Evolutionary conservation across 35 echinoderm and acorn worm species (phyloP), one percentile per base, ranked within the genome.

Genomic region (Lytechinus variegatus): DNA sequence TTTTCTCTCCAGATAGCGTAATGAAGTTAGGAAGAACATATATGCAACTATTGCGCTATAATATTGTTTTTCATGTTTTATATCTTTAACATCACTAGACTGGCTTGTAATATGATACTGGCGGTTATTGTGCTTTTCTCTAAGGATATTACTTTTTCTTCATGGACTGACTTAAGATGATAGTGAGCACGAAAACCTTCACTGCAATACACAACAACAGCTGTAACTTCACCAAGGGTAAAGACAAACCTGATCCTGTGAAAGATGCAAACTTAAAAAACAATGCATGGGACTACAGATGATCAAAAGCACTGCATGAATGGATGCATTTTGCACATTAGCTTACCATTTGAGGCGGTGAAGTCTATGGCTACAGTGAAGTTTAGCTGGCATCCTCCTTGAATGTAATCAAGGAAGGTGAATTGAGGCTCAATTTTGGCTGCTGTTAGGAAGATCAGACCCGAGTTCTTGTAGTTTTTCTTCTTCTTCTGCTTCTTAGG

Each of bases 331-430:
- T 58, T 58, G 33, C 5, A 58, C 13, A 87, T 93, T 27, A 21
- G 54, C 97, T 95, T 95, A 99, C 98, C 98, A 95, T 99, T 99
- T 87, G 98, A 99, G 54, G 98, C 98, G 21, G 98, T 99, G 87
- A 99, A 99, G 92, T 99, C 98, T 8, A 99, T 92, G 19, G 98
- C 98, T 1, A 99, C 98, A 1, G 98, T 99, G 87, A 96, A 95
- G 54, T 95, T 96, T 24, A 99, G 86, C 89, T 99, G 95, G 52
- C 97, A 96, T 51, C 98, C 98, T 90, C 98, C 98, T 88, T 95
- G 89, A 54, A 99, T 97, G 96, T 96, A 99, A 56, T 99, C 98
- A 12, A 99, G 89, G 86, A 99, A 99, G 28, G 97, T 95, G 86
- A 95, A 94, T 6, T 95, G 94, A 1, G 96, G 96, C 60, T 96